These are phyloP conservation scores for Lasioglossum albipes DNA, from an alignment of 1,140 invertebrate genomes.

Conservation along the genomic window DNA sequence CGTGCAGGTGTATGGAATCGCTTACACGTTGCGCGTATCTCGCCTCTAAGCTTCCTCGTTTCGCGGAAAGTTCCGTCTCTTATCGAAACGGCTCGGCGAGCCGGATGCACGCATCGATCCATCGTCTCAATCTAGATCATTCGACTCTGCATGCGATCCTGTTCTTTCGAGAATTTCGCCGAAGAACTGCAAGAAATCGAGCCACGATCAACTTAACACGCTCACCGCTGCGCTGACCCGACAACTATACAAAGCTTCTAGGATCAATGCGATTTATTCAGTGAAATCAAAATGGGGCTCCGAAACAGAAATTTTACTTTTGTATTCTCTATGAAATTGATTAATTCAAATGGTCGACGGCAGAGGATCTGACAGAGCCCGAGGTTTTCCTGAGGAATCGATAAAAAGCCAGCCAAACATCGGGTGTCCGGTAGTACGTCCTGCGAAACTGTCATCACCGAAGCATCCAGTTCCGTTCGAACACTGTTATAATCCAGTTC, in stretches of 20 bases:
- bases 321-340: too few species aligned
- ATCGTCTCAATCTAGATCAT: not conserved
- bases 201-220: too few species aligned
- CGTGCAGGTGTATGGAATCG: conserved; percentile 59
- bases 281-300: too few species aligned
- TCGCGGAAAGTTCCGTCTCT: conserved; percentile 20
- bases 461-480: not conserved
- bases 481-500: not conserved
- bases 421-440: not conserved
- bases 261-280: too few species aligned
- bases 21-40: conserved; percentile 45
- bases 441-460: not conserved
- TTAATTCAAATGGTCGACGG: too few species aligned
- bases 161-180: too few species aligned
- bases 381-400: too few species aligned
- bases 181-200: not conserved
- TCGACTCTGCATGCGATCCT: too few species aligned
- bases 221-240: too few species aligned
- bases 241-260: too few species aligned
- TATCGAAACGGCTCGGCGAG: not conserved
- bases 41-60: conserved; percentile 13
- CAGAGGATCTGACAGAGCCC: too few species aligned
- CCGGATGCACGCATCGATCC: not conserved
- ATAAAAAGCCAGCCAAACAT: not conserved
- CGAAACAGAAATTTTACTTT: too few species aligned